Evolutionary conservation across 2,113 vertebrate species (phyloP).

Genomic region (Urocynchramus pylzowi): DNA sequence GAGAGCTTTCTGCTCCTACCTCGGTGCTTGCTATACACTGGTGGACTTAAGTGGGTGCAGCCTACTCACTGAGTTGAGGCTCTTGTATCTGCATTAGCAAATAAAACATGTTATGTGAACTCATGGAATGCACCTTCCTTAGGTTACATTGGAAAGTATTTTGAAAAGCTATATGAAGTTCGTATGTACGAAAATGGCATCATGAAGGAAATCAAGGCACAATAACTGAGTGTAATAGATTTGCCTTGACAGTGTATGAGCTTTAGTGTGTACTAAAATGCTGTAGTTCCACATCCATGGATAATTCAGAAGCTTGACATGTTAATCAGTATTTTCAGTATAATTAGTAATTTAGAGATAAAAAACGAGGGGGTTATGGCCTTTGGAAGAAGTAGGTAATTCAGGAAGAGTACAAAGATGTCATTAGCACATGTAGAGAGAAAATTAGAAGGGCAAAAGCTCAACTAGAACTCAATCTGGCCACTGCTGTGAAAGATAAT

Average conservation of each 20-base stretch:
- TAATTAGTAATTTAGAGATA: neutral
- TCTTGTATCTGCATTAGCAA: neutral
- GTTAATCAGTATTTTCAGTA: neutral
- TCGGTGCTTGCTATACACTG: neutral
- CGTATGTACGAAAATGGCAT: neutral
- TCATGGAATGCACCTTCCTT: neutral
- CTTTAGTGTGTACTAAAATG: neutral
- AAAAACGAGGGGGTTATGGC: neutral
- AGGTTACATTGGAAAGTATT: neutral
- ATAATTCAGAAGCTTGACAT: neutral
- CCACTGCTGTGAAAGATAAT: neutral
- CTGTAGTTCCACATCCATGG: neutral
- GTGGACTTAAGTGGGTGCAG: neutral
- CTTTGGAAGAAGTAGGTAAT: neutral
- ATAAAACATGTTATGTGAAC: neutral
- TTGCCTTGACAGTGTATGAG: neutral
- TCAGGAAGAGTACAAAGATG: neutral
- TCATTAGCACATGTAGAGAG: neutral
- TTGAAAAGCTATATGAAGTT: neutral
- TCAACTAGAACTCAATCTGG: neutral
- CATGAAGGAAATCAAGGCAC: neutral
- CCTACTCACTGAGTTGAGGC: neutral
- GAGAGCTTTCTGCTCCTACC: neutral
- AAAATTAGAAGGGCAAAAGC: neutral
- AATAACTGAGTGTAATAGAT: accelerated